A percentile compares a stretch with the other conserved stretches of the same genome.
These are phyloP conservation scores for Odobenus rosmarus DNA, from an alignment of 2,113 vertebrate genomes.

Conservation along the genomic window DNA sequence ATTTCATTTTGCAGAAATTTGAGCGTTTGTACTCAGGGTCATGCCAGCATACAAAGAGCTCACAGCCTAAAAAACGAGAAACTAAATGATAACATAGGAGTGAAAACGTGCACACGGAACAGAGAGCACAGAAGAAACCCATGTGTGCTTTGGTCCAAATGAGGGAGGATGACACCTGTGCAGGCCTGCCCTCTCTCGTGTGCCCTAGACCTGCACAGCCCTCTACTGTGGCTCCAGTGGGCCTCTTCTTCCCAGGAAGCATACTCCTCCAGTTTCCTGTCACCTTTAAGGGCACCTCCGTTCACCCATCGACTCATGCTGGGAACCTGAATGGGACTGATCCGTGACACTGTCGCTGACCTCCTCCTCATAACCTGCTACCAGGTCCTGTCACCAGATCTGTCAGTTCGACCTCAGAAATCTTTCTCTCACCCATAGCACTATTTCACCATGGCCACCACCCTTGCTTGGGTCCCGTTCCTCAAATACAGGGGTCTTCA, in stretches of 20 bases:
- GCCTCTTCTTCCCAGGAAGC: background rate
- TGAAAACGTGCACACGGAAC: background rate
- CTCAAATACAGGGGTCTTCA: background rate
- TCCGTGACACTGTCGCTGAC: background rate
- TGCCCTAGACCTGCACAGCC: too few species aligned
- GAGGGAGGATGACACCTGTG: background rate
- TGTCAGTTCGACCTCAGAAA: background rate
- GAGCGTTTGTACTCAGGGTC: background rate
- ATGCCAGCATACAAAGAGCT: background rate
- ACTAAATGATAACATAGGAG: background rate
- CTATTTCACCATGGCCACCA: background rate
- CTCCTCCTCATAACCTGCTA: background rate
- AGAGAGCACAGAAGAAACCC: background rate
- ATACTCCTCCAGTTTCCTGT: background rate
- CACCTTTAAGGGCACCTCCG: background rate
- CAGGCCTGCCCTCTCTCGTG: background rate
- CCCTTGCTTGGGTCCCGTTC: background rate
- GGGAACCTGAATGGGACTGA: background rate
- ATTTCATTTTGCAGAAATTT: conserved; percentile 2
- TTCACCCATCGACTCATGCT: background rate
- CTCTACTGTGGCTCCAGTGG: background rate
- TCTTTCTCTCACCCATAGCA: background rate
- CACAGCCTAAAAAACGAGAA: background rate
- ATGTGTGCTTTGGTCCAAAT: background rate
- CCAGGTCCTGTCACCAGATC: background rate